Percentiles rank a stretch among this genome's conserved stretches.
phyloP scores from a whole-genome alignment of 53 echinoderm and acorn worm genomes.

The Arbacia lixula region DNA sequence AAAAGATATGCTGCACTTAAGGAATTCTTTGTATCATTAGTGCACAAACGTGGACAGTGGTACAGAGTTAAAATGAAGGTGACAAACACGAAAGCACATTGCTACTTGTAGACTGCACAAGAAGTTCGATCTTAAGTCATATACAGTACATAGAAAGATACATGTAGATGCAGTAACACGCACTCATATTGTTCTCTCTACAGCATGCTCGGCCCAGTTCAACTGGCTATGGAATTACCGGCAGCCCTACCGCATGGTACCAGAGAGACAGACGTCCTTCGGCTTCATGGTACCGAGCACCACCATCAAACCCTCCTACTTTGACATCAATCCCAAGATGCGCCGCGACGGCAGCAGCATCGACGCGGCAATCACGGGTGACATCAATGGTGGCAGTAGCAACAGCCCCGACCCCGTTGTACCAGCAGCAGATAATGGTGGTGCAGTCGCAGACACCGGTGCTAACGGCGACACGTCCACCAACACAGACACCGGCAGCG shows the following conservation, averaged over 20 bases:
- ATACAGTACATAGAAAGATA: too few species aligned
- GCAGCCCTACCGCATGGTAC: not conserved
- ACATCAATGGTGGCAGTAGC: slow-evolving; percentile 16
- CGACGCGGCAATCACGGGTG: not conserved
- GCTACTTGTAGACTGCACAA: too few species aligned
- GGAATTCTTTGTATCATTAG: too few species aligned
- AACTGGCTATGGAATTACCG: slow-evolving; percentile 16
- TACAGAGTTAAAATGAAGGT: too few species aligned
- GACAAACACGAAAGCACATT: too few species aligned
- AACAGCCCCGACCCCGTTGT: not conserved
- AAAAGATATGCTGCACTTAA: too few species aligned
- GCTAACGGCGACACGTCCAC: slow-evolving; percentile 19
- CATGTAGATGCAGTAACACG: too few species aligned
- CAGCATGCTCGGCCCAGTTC: slow-evolving; percentile 54
- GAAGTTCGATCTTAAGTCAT: too few species aligned
- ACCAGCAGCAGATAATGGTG: not conserved
- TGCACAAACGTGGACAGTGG: too few species aligned
- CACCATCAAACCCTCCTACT: not conserved
- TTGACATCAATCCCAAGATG: not conserved
- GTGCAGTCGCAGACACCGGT: not conserved
- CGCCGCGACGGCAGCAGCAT: not conserved
- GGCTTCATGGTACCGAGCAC: slow-evolving; percentile 29
- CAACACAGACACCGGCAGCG: slow-evolving; percentile 21
- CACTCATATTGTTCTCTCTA: not conserved
- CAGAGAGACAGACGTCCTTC: slow-evolving; percentile 11